Conservation (phyloP, 2,113 vertebrate species). For the Rattus rattus region DNA sequence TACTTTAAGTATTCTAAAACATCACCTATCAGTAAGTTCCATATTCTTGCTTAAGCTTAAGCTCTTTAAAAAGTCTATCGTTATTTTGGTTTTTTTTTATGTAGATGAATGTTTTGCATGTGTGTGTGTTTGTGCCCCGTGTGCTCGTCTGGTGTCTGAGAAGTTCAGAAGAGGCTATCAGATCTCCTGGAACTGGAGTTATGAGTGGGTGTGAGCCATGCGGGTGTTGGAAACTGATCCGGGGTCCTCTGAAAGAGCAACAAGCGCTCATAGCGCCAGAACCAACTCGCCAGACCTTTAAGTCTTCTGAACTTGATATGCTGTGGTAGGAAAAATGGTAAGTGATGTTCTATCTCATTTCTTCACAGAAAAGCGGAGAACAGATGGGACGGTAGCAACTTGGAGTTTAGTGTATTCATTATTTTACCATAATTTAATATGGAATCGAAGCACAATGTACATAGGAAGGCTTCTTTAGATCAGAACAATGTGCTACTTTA, state of each 20-base stretch:
- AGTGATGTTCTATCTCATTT: not conserved
- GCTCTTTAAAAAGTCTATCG: not conserved
- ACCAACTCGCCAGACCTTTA: not conserved
- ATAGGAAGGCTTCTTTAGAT: conserved; percentile 45
- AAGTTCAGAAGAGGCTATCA: not conserved
- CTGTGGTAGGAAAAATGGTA: not conserved
- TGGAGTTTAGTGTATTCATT: conserved; percentile 44
- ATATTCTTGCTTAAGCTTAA: not conserved
- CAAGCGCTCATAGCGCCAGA: too few relatives aligned
- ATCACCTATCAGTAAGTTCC: not conserved
- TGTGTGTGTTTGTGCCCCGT: not conserved
- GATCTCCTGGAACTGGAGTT: not conserved
- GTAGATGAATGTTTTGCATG: not conserved
- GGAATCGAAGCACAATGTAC: conserved; percentile 27
- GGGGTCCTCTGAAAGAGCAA: not conserved
- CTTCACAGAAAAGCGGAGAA: conserved; percentile 46
- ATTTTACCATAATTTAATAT: conserved; percentile 45
- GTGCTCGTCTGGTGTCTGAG: not conserved
- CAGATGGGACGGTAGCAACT: conserved; percentile 48
- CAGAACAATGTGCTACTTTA: conserved; percentile 17
- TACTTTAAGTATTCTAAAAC: not conserved
- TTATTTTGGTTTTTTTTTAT: not conserved
- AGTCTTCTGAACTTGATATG: not conserved
- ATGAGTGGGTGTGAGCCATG: too few relatives aligned
- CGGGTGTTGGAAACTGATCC: not conserved